Evolutionary conservation across 2,113 vertebrate genomes (phyloP).

Genomic region (Lampris incognitus): DNA sequence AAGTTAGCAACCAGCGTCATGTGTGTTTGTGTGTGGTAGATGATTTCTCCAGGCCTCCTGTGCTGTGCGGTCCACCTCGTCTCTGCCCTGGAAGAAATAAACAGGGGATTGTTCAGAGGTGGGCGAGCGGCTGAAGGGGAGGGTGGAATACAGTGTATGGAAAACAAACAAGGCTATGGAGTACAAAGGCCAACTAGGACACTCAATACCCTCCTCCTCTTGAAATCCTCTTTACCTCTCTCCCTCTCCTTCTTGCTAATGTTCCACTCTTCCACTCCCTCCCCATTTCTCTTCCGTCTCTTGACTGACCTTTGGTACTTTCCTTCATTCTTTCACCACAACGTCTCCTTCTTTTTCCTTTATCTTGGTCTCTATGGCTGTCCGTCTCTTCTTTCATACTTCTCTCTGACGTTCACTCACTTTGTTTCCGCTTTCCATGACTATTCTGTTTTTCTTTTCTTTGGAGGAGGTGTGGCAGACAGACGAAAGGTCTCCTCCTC

Average conservation of each 20-base stretch:
- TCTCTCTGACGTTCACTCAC: not conserved
- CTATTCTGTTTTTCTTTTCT: not conserved
- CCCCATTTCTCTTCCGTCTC: constrained; percentile 19
- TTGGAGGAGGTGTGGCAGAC: no score
- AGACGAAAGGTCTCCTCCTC: not conserved
- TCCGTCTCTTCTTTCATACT: not conserved
- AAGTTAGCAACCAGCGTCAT: constrained; percentile 49
- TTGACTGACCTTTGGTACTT: not conserved
- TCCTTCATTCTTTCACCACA: not conserved
- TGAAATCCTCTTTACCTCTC: not conserved
- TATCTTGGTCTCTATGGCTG: not conserved
- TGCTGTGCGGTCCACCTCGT: constrained; percentile 44
- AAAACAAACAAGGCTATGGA: constrained; percentile 66
- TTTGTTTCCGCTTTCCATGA: not conserved
- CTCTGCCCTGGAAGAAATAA: constrained; percentile 68
- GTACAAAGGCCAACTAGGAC: constrained; percentile 46
- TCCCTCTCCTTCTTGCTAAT: not conserved
- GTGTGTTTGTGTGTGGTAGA: constrained; percentile 56
- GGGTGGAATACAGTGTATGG: constrained; percentile 41
- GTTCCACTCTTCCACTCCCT: not conserved
- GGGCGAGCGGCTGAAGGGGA: not conserved
- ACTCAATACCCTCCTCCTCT: not conserved
- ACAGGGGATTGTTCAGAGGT: constrained; percentile 62
- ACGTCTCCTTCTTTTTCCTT: not conserved
- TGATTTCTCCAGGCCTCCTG: constrained; percentile 67